phyloP scores from a whole-genome alignment of 2,888 invertebrate genomes.

The Lagria hirta region DNA sequence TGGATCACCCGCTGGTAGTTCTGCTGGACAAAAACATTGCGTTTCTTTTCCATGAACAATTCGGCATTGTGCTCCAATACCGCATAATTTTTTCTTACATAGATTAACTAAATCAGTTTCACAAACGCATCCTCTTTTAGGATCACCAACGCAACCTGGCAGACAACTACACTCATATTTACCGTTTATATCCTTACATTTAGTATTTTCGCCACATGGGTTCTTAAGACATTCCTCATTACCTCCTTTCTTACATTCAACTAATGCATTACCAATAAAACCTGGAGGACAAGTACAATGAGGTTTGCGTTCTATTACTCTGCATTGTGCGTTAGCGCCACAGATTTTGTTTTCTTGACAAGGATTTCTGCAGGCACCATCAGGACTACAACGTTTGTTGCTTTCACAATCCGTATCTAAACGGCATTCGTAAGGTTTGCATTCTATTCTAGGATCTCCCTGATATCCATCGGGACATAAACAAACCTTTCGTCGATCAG shows the following conservation, averaged over 20 bases:
- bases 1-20: constrained; percentile 82
- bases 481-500: constrained; percentile 81
- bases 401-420: constrained; percentile 74
- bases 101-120: constrained; percentile 66
- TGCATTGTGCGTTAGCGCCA: constrained; percentile 82
- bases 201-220: constrained; percentile 82
- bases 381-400: constrained; percentile 72
- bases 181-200: constrained; percentile 70
- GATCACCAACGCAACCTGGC: constrained; percentile 79
- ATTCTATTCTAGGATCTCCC: constrained; percentile 76
- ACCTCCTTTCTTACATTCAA: constrained; percentile 69
- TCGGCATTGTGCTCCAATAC: constrained; percentile 79
- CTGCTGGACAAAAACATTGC: constrained; percentile 82
- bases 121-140: constrained; percentile 78
- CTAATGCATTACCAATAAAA: constrained; percentile 69
- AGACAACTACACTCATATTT: constrained; percentile 81
- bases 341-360: constrained; percentile 76
- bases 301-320: constrained; percentile 72
- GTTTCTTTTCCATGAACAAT: constrained; percentile 67
- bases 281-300: constrained; percentile 78
- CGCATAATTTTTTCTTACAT: constrained; percentile 80
- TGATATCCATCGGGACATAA: constrained; percentile 84
- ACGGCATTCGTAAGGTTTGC: constrained; percentile 76
- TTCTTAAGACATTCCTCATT: constrained; percentile 75
- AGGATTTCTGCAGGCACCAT: constrained; percentile 78